Conservation (phyloP, 2,888 invertebrate species). For the Eilema depressum region DNA sequence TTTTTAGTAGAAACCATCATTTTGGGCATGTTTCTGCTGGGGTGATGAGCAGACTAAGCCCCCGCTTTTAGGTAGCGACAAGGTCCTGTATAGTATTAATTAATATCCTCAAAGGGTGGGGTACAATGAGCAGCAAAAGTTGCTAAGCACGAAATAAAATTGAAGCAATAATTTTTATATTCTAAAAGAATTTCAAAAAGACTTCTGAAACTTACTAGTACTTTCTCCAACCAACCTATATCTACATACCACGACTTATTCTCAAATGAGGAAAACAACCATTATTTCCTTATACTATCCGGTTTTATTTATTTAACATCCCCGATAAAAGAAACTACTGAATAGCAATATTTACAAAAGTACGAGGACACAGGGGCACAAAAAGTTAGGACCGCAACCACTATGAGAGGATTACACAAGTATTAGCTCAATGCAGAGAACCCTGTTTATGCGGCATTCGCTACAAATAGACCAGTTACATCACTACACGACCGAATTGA, state of each 20-base stretch:
- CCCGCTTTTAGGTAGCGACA: too few species aligned
- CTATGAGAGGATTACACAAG: conserved; percentile 2
- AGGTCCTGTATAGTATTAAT: too few species aligned
- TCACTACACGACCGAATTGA: conserved; percentile 1
- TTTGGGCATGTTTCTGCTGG: too few species aligned
- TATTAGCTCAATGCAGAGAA: neutral
- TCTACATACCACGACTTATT: neutral
- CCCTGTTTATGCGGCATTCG: neutral
- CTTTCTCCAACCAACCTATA: neutral
- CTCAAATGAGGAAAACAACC: neutral
- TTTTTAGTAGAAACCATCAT: too few species aligned
- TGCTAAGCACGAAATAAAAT: too few species aligned
- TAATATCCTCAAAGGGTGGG: too few species aligned
- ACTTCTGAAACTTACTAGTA: too few species aligned
- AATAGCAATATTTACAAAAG: neutral
- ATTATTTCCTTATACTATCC: neutral
- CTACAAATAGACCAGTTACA: neutral
- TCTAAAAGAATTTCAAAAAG: too few species aligned
- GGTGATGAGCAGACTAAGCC: too few species aligned
- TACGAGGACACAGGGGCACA: neutral
- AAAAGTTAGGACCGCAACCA: conserved; percentile 3
- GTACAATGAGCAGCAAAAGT: too few species aligned
- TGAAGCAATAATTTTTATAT: too few species aligned
- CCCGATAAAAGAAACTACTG: neutral
- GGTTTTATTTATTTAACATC: neutral